Evolutionary conservation across 1,140 invertebrate species (phyloP).

Genomic region (Melipona quadrifasciata): DNA sequence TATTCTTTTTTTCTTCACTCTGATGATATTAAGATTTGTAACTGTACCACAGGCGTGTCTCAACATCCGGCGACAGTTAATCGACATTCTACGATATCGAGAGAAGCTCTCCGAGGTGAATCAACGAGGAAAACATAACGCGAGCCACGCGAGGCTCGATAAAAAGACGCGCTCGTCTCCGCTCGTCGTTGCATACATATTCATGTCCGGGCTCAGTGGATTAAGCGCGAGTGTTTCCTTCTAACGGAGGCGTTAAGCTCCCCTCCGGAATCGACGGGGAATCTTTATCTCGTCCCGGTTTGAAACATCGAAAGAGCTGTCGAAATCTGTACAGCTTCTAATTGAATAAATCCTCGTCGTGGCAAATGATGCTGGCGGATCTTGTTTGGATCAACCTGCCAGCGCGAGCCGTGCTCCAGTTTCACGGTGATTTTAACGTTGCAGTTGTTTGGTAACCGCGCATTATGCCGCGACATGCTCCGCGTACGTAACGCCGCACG

Average conservation of each 20-base stretch:
- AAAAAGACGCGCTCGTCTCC: not conserved
- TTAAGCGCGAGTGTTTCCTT: not conserved
- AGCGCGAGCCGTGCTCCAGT: not conserved
- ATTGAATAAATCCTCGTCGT: not conserved
- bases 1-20: too few species aligned
- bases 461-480: not conserved
- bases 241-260: not conserved
- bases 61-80: too few species aligned
- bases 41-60: too few species aligned
- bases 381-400: not conserved
- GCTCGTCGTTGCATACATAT: slow-evolving; percentile 11
- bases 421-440: slow-evolving; percentile 1
- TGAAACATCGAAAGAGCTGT: slow-evolving; percentile 1
- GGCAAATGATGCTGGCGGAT: not conserved
- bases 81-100: not conserved
- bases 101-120: too few species aligned
- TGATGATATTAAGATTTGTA: too few species aligned
- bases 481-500: not conserved
- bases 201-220: not conserved
- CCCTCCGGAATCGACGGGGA: not conserved
- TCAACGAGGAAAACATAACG: not conserved
- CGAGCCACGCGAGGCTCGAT: not conserved
- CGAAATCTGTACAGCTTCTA: slow-evolving; percentile 11
- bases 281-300: not conserved
- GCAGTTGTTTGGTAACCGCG: not conserved